Conservation (phyloP, 1,140 invertebrate genomes). For the Vanessa atalanta region DNA sequence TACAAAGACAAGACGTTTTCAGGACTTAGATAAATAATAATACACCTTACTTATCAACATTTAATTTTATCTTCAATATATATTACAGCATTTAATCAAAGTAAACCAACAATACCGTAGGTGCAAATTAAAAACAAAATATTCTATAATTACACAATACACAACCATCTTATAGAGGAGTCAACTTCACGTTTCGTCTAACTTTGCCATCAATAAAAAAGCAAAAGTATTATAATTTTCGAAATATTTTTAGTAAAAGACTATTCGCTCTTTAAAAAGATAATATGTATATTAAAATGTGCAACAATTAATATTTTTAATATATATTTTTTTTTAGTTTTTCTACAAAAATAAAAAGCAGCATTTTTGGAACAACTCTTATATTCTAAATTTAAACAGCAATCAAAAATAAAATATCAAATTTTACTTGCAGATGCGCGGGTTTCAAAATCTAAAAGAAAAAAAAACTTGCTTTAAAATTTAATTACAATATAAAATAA, state of each 20-base stretch:
- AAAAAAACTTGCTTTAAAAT: background rate
- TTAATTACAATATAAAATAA: background rate
- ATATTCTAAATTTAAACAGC: slow-evolving; percentile 22
- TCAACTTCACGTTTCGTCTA: no score
- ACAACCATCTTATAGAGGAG: no score
- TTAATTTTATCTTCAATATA: no score
- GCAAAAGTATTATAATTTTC: background rate
- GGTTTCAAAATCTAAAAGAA: slow-evolving; percentile 14
- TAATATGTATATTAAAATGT: background rate
- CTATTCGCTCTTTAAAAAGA: background rate
- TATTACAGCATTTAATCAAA: no score
- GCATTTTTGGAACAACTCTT: slow-evolving; percentile 21
- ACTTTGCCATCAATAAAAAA: background rate
- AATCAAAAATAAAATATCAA: slow-evolving; percentile 23
- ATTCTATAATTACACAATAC: no score
- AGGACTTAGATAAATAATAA: no score
- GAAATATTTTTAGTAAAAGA: background rate
- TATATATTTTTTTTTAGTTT: slow-evolving; percentile 2
- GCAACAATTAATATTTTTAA: slow-evolving; percentile 1
- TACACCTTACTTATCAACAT: no score
- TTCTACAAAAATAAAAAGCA: slow-evolving; percentile 30
- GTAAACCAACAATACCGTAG: no score
- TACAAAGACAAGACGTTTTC: no score
- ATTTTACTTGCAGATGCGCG: background rate
- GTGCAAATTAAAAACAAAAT: no score